A percentile compares a stretch with the other conserved stretches of the same genome.
Evolutionary conservation across 2,113 vertebrate species (phyloP).

Genomic region (Aphelocoma coerulescens): DNA sequence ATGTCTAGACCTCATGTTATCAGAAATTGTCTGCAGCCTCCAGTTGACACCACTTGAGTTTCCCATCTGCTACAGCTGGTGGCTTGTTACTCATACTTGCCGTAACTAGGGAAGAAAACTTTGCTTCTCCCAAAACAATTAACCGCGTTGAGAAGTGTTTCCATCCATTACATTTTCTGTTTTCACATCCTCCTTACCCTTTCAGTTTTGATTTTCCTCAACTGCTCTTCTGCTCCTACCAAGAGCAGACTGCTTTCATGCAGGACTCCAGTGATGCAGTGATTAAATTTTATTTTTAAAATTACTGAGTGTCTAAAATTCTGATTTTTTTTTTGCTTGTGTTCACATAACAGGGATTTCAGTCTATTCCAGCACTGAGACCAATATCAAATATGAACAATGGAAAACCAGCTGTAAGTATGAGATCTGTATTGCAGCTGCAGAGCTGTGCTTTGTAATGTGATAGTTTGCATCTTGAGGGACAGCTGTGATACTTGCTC

Average conservation of each 20-base stretch:
- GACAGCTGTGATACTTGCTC: neutral
- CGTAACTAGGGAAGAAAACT: neutral
- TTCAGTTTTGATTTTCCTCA: neutral
- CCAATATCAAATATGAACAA: slow-evolving; percentile 31
- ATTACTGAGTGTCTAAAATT: neutral
- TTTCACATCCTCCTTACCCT: neutral
- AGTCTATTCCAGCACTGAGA: slow-evolving; percentile 44
- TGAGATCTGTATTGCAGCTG: neutral
- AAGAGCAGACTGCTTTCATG: neutral
- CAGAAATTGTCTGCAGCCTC: neutral
- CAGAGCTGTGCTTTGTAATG: neutral
- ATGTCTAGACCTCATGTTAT: neutral
- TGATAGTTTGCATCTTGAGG: neutral
- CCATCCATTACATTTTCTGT: neutral
- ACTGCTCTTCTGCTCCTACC: neutral
- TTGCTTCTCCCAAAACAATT: neutral
- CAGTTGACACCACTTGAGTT: neutral
- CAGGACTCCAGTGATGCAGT: neutral
- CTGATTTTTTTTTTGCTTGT: neutral
- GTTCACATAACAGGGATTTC: slow-evolving; percentile 53
- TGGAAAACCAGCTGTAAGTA: slow-evolving; percentile 73
- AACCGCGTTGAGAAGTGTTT: neutral
- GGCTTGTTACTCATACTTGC: neutral
- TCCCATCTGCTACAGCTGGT: neutral
- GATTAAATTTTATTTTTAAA: neutral